Evolutionary conservation across 2,113 vertebrate species (phyloP).

Genomic region (Odontophorus gujanensis): DNA sequence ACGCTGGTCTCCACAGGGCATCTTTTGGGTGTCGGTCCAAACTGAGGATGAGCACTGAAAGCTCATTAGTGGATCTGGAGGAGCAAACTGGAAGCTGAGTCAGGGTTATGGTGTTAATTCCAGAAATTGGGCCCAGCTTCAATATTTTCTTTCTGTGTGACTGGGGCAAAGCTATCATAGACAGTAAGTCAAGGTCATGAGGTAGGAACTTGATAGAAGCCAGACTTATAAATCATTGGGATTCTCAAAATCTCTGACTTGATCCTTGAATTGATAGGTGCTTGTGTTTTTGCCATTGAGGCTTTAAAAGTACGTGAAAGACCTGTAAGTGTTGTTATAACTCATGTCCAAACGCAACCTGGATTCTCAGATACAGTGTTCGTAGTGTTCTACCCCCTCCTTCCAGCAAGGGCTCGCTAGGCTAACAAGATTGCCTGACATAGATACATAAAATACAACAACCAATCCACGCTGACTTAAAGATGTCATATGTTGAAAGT

Average conservation of each 20-base stretch:
- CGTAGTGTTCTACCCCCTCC: neutral
- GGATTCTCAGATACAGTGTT: neutral
- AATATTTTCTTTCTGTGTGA: neutral
- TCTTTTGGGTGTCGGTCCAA: neutral
- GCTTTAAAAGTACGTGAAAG: neutral
- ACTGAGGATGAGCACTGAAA: neutral
- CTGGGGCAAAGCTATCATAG: neutral
- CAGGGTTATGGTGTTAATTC: neutral
- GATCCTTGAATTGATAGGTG: neutral
- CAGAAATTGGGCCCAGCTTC: neutral
- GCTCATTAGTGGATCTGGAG: neutral
- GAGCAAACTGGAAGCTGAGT: neutral
- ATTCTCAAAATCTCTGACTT: neutral
- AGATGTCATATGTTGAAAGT: neutral
- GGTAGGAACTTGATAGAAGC: neutral
- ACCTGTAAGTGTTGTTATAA: neutral
- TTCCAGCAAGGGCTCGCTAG: neutral
- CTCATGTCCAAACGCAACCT: fast-evolving
- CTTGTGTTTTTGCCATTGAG: neutral
- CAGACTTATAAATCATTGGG: neutral
- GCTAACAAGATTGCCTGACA: neutral
- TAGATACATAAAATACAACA: neutral
- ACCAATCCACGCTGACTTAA: neutral
- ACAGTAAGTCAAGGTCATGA: neutral
- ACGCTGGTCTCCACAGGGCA: neutral